Percentiles rank a stretch among this genome's conserved stretches.
Conservation (phyloP, 23 tunicate species). For the Ascidia mentula region DNA sequence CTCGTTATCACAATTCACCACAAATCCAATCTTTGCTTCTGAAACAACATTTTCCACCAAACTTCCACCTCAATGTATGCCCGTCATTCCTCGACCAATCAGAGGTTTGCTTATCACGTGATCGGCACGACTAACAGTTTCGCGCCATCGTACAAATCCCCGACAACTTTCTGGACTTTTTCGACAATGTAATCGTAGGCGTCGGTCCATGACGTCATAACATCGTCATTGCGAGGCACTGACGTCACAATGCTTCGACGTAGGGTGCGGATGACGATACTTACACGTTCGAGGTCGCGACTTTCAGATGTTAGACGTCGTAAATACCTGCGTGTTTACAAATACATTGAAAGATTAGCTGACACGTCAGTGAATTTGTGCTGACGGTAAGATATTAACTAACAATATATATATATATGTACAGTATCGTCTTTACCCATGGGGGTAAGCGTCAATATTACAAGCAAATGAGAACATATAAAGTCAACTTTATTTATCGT, state of each 20-base stretch:
- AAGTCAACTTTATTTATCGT: no score
- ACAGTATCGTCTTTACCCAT: no score
- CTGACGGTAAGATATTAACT: no score
- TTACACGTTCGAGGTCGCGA: constrained; percentile 26
- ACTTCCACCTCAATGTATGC: no score
- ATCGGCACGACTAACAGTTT: background rate
- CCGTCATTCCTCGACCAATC: background rate
- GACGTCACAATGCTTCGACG: constrained; percentile 28
- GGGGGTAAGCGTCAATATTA: no score
- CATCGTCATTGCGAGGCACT: background rate
- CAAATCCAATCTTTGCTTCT: no score
- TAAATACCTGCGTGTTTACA: constrained; percentile 23
- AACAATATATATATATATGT: no score
- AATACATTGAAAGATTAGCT: no score
- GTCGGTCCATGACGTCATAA: constrained; percentile 21
- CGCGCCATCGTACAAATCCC: constrained; percentile 18
- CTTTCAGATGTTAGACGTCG: background rate
- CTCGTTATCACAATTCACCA: no score
- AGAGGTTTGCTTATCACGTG: background rate
- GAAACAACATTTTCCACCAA: no score
- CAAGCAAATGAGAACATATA: background rate
- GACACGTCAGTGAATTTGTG: no score
- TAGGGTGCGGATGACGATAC: constrained; percentile 27
- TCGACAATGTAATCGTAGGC: constrained; percentile 21
- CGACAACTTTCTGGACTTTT: constrained; percentile 9